Conservation (phyloP, 2,888 invertebrate species). For the Coremacera marginata region DNA sequence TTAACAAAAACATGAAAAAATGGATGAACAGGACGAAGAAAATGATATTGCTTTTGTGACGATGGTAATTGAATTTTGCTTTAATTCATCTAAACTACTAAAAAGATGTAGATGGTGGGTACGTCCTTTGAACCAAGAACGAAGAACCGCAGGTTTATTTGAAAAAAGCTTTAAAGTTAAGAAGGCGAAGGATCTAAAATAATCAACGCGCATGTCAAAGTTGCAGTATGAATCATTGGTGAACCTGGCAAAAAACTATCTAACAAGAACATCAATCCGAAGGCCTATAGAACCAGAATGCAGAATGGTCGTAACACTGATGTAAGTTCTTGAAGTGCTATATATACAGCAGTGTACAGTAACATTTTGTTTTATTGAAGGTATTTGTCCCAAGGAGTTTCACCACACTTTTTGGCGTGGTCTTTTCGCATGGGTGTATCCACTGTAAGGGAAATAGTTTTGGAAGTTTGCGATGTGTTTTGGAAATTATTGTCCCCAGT, state of each 20-base stretch:
- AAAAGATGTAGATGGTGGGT: background rate
- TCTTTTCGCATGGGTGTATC: slow-evolving; percentile 1
- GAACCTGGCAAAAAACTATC: background rate
- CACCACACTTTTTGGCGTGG: background rate
- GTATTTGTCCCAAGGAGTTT: slow-evolving; percentile 25
- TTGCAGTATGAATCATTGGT: background rate
- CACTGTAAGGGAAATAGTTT: background rate
- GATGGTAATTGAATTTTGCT: too few relatives aligned
- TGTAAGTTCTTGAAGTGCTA: background rate
- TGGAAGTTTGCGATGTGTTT: slow-evolving; percentile 15
- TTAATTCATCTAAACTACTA: too few relatives aligned
- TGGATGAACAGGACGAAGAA: too few relatives aligned
- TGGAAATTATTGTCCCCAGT: slow-evolving; percentile 19
- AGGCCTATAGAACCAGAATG: too few relatives aligned
- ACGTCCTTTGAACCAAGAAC: too few relatives aligned
- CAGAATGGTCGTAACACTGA: too few relatives aligned
- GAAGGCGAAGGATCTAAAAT: background rate
- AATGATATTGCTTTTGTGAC: too few relatives aligned
- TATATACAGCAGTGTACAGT: background rate
- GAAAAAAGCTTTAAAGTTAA: background rate
- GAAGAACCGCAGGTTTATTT: too few relatives aligned
- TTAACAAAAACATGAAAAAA: too few relatives aligned
- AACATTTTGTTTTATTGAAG: slow-evolving; percentile 1
- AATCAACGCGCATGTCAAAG: background rate
- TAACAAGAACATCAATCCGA: too few relatives aligned